These are phyloP conservation scores for Craterocephalus amniculus DNA, from an alignment of 2,797 vertebrate genomes.

Conservation along the genomic window DNA sequence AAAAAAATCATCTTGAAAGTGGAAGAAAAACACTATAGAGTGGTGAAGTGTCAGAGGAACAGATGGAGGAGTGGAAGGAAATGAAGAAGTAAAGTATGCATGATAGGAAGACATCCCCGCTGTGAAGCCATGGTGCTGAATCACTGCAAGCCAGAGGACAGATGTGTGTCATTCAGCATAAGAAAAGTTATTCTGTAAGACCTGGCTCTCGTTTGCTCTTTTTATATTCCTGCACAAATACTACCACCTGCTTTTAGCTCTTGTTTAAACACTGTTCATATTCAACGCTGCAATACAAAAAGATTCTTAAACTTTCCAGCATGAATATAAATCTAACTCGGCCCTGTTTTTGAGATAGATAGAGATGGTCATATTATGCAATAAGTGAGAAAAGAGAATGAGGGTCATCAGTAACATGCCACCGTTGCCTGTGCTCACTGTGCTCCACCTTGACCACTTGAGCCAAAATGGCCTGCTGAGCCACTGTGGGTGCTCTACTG, in stretches of 20 bases:
- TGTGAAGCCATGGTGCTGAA: conserved; percentile 44
- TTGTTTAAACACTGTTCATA: not conserved
- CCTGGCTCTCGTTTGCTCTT: not conserved
- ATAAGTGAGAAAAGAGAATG: conserved; percentile 2
- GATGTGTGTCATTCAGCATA: conserved; percentile 36
- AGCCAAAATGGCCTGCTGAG: conserved; percentile 20
- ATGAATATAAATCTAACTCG: conserved; percentile 10
- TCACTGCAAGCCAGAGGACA: conserved; percentile 31
- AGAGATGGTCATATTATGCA: conserved; percentile 10
- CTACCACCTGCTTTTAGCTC: not conserved
- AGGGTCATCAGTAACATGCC: not conserved
- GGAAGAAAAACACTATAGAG: conserved; percentile 5
- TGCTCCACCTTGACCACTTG: conserved; percentile 20
- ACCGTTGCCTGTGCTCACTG: not conserved
- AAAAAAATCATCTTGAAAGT: not conserved
- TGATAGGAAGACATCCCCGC: conserved; percentile 36
- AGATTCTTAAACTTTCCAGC: not conserved
- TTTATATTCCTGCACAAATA: not conserved
- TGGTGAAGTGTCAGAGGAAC: conserved; percentile 6
- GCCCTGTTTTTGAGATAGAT: conserved; percentile 19
- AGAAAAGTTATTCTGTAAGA: conserved; percentile 2
- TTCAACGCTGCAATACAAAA: not conserved
- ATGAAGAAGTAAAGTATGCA: conserved; percentile 45
- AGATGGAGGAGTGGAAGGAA: conserved; percentile 30
- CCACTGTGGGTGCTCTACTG: conserved; percentile 27